A percentile compares a stretch with the other conserved stretches of the same genome.
These are phyloP conservation scores for Strigamia transsilvanica DNA, from an alignment of 2,888 invertebrate genomes.

Conservation along the genomic window DNA sequence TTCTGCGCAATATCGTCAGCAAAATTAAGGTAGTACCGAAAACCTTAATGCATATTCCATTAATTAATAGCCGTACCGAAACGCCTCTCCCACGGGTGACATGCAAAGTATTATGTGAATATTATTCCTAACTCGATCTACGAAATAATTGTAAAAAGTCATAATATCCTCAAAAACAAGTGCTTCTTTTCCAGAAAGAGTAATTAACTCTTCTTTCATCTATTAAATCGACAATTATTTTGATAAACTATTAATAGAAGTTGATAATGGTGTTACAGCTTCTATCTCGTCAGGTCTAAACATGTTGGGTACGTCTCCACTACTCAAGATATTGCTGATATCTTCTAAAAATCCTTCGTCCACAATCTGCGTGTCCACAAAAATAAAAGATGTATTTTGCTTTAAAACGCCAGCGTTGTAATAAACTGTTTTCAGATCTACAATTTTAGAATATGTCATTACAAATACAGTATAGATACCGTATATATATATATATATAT, in stretches of 20 bases:
- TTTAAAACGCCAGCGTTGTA: constrained; percentile 77
- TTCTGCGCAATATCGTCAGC: constrained; percentile 65
- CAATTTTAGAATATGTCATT: constrained; percentile 55
- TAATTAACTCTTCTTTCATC: background rate
- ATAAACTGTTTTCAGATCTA: constrained; percentile 79
- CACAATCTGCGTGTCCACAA: constrained; percentile 84
- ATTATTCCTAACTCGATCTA: constrained; percentile 78
- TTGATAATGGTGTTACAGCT: constrained; percentile 70
- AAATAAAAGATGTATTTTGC: constrained; percentile 80
- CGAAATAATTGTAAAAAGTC: constrained; percentile 74
- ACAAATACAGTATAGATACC: too few species aligned
- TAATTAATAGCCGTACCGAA: constrained; percentile 46
- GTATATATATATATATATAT: too few species aligned
- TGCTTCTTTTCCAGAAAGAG: background rate
- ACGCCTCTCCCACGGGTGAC: constrained; percentile 76
- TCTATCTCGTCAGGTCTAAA: constrained; percentile 88
- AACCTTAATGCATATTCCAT: constrained; percentile 54
- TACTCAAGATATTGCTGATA: constrained; percentile 86
- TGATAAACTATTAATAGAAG: background rate
- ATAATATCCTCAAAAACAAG: background rate
- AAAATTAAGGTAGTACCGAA: constrained; percentile 50
- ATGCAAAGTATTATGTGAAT: constrained; percentile 84
- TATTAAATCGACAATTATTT: background rate
- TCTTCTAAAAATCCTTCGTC: constrained; percentile 87
- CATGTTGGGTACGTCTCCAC: constrained; percentile 87